Evolutionary conservation across 2,113 vertebrate species (phyloP), one percentile per base, ranked within the genome.

Genomic region (Vanacampus margaritifer): DNA sequence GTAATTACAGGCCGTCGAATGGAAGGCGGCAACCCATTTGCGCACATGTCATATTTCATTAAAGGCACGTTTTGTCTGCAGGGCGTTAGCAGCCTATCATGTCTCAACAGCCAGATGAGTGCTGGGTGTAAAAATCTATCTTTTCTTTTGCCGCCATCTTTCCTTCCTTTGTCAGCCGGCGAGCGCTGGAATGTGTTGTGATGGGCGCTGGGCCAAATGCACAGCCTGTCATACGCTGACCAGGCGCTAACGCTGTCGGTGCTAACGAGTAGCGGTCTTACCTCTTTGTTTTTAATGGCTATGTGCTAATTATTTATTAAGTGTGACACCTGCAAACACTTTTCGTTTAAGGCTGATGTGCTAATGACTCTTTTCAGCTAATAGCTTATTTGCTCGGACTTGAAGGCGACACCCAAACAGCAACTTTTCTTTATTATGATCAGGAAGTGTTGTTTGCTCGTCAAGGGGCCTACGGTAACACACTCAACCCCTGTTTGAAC

Each of bases 41-140:
- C 94, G 94, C 94, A 95, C 95, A 94, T 96, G 95, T 98, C 95
- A 97, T 94, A 95, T 95, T 97, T 95, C 94, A 96, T 98, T 97
- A 96, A 93, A 95, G 93, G 94, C 94, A 92, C 91, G 93, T 94
- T 94, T 86, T 85, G 82, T 85, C 87, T 94, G 93, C 89, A 93
- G 94, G 95, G 95, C 95, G 95, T 96, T 93, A 94, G 93, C 92
- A 32, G 54, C 6, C 93, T 93, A 92, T 97, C 94, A 94, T 94
- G 94, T 95, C 94, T 94, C 90, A 94, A 95, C 94, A 94, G 93
- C 90, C 92, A 92, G 93, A 93, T 94, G 93, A 95, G 94, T 94
- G 94, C 93, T 94, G 93, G 93, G 93, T 92, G 93, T 91, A 92
- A 92, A 92, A 93, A 79, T 77, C 81, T 72, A 80, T 82, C 79